phyloP scores from a whole-genome alignment of 2,113 vertebrate genomes.

The Alligator sinensis region DNA sequence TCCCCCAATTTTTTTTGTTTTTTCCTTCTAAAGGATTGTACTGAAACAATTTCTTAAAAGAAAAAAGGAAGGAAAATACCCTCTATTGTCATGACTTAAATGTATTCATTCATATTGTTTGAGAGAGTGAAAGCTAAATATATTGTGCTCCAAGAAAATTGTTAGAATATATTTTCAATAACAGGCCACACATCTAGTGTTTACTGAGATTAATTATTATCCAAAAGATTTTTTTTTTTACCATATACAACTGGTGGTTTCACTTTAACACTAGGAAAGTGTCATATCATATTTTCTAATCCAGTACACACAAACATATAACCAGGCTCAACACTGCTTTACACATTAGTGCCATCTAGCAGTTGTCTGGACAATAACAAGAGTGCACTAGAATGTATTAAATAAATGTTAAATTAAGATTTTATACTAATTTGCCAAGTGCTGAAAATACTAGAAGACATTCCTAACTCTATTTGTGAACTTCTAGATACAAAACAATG shows the following conservation, averaged over 20 bases:
- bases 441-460: not conserved
- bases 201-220: not conserved
- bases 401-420: not conserved
- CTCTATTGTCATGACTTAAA: not conserved
- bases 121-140: not conserved
- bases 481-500: not conserved
- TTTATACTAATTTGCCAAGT: not conserved
- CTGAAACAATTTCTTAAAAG: not conserved
- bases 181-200: fast-evolving
- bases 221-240: not conserved
- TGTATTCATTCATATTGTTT: not conserved
- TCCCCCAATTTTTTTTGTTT: not conserved
- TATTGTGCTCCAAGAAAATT: not conserved
- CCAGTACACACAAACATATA: not conserved
- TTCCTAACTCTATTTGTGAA: not conserved
- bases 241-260: not conserved
- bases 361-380: not conserved
- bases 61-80: not conserved
- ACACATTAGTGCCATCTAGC: conserved; percentile 61
- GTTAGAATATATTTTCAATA: not conserved
- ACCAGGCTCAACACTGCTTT: not conserved
- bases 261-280: not conserved
- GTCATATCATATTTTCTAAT: not conserved
- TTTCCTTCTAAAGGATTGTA: not conserved
- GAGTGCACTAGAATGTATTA: fast-evolving